Base-by-base conservation (phyloP, 2,797 vertebrate species). In the Lepidocolaptes lacrymiger region DNA sequence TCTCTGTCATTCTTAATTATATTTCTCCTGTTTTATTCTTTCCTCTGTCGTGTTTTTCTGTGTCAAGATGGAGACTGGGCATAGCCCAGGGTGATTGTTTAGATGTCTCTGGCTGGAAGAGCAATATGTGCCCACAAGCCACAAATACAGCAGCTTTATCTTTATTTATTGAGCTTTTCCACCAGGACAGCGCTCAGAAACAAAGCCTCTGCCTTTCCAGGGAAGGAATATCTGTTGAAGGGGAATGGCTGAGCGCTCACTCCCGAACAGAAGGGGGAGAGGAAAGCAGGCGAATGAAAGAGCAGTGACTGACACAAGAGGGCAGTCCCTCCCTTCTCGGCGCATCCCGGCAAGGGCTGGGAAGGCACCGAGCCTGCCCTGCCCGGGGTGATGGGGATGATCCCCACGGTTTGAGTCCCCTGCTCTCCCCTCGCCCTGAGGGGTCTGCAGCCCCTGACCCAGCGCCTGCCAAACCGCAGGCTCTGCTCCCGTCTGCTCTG, bases 401-500 rank as follows among this genome's bases (percentile, higher is more conserved):
- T 51, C 48, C 10, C 30, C 44, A 4, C 1, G 4, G 36, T 27
- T 20, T 71, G 27, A 20, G 13, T 12, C 7, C 54, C 54, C 46
- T 12, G 68, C 75, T 32, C 52, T 63, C 41, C 43, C 43, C 46
- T n/a, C 30, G 48, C 23, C 23, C 15, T 15, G 56, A 27, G 59
- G 37, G 19, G 36, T 5, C 17, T 7, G 67, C 39, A 69, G 48
- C 11, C 13, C 43, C 67, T 2, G 61, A 2, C 28, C 11, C 46
- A 17, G 55, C 1, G 7, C 14, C 54, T 24, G 67, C 52, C 75
- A 2, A 7, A 3, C 28, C 1, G 51, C 36, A 5, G 2, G 6
- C 0, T 15, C 51, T 13, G 12, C 16, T 1, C 22, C 37, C 32
- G 4, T 1, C 10, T 1, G 62, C 1, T 17, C 32, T 41, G 37